Evolutionary conservation across 2,888 invertebrate species (phyloP), one percentile per base, ranked within the genome.

Genomic region (Agrochola lota): DNA sequence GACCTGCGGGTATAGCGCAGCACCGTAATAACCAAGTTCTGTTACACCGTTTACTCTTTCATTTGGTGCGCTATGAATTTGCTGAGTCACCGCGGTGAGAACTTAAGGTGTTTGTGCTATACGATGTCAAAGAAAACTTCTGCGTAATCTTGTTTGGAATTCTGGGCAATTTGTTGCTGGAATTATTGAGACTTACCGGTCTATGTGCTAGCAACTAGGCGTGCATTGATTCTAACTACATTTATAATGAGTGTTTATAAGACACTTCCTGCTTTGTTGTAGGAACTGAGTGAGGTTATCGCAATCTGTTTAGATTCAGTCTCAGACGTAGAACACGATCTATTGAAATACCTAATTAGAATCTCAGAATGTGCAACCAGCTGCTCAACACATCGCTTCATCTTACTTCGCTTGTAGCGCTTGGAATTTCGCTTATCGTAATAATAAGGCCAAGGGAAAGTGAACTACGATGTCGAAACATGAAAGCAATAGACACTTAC

Each of bases 21-120:
- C 72, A 49, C 73, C 70, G 77, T 80, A 80, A 85, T 81, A 85
- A 84, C 84, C 74, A 82, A 80, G 77, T 75, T 76, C 70, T 77
- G 71, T 80, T 73, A 76, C 78, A 62, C 63, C 72, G 74, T 80
- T 87, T 79, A 77, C 72, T 85, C 72, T 77, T 80, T 87, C 74
- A 82, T 87, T 87, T 77, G 78, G 83, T 83, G 52, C 43, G 74
- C 75, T 74, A 79, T 78, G 72, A 76, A 83, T 81, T 79, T 80
- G 76, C 81, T 78, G 79, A 73, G 78, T 80, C 85, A 87, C 79
- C 70, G 70, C 68, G 20, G 69, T 76, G 63, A 63, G 82, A 67
- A 76, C 73, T 77, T 74, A 86, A 78, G 64, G 75, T 73, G 71
- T 80, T 78, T 74, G 67, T 66, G 52, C 35, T 71, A 60, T 74